Evolutionary conservation across 2,113 vertebrate species (phyloP).

Genomic region (Apteryx mantelli): DNA sequence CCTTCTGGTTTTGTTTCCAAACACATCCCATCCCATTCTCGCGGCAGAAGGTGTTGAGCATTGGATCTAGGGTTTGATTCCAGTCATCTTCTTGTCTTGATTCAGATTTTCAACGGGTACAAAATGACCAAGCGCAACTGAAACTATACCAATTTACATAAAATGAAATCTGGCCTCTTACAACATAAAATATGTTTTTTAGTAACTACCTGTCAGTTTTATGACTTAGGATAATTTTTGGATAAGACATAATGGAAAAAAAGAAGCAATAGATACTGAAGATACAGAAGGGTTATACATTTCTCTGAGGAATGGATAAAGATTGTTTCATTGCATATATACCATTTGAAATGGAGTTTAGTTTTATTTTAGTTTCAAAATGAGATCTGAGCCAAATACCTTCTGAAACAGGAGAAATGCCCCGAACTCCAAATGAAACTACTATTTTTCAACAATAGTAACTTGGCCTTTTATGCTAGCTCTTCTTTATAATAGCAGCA

Average conservation of each 20-base stretch:
- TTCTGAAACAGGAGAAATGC: background rate
- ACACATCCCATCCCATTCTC: background rate
- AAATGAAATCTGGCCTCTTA: background rate
- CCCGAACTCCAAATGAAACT: background rate
- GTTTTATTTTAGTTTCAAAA: slow-evolving; percentile 15
- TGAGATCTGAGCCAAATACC: background rate
- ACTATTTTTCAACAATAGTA: background rate
- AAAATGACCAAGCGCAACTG: background rate
- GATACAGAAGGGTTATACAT: background rate
- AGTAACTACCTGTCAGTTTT: background rate
- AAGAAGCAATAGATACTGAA: background rate
- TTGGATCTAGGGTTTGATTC: background rate
- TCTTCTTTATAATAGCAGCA: background rate
- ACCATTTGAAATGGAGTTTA: background rate
- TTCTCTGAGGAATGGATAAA: background rate
- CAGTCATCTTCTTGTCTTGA: background rate
- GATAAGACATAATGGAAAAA: background rate
- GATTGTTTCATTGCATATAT: background rate
- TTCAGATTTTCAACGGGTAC: background rate
- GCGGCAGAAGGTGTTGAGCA: background rate
- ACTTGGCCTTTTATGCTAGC: background rate
- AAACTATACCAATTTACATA: background rate
- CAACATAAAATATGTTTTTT: background rate
- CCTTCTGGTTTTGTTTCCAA: background rate
- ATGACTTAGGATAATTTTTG: slow-evolving; percentile 3